A percentile compares a stretch with the other conserved stretches of the same genome.
Evolutionary conservation across 2,797 vertebrate species (phyloP).

Genomic region (Heteromormyrus szaboi): DNA sequence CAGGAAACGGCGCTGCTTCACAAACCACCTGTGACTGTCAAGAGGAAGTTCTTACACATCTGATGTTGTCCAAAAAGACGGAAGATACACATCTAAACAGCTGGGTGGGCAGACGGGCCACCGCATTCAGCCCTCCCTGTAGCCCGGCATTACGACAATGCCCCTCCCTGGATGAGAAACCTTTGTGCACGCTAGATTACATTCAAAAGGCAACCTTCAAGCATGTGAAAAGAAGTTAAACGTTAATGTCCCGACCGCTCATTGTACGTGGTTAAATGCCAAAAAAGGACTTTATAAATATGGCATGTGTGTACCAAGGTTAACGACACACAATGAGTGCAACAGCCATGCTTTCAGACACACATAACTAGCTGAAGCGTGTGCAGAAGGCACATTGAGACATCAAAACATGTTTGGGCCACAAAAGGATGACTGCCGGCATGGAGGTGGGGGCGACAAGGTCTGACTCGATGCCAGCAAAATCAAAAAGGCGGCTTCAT

Average conservation of each 20-base stretch:
- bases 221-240: slow-evolving; percentile 48
- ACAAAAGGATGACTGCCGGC: slow-evolving; percentile 40
- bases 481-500: slow-evolving; percentile 19
- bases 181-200: slow-evolving; percentile 37
- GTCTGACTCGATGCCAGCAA: slow-evolving; percentile 30
- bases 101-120: neutral
- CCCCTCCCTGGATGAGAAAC: neutral
- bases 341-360: slow-evolving; percentile 37
- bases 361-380: slow-evolving; percentile 44
- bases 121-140: neutral
- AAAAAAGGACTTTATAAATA: slow-evolving; percentile 36
- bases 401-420: slow-evolving; percentile 40
- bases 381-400: slow-evolving; percentile 42
- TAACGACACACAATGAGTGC: slow-evolving; percentile 33
- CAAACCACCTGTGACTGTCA: neutral
- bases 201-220: slow-evolving; percentile 48
- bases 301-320: slow-evolving; percentile 49
- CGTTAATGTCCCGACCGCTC: slow-evolving; percentile 39
- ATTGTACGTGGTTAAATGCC: slow-evolving; percentile 36
- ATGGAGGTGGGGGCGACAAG: slow-evolving; percentile 39
- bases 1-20: neutral
- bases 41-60: neutral
- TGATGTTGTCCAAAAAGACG: neutral
- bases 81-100: neutral
- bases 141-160: neutral